Base-by-base conservation (phyloP, 2,113 vertebrate genomes). In the Plotosus lineatus region DNA sequence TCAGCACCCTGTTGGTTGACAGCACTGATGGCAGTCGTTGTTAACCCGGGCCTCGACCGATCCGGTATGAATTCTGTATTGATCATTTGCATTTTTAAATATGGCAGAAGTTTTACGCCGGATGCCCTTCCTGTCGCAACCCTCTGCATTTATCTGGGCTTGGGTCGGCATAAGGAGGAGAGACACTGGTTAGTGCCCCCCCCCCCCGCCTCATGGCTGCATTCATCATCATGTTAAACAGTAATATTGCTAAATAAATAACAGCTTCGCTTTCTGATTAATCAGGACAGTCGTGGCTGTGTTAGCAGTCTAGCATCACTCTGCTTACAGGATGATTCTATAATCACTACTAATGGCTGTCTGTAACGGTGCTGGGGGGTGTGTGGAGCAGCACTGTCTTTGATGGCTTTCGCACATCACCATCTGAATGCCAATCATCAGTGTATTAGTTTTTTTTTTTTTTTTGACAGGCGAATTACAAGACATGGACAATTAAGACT, bases 231-330 rank as follows among this genome's bases (percentile, higher is more conserved):
- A 42, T 42, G 82, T 55, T 42, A 77, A 68, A 83, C 58, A 66
- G 56, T 58, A 23, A 58, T 42, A 38, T 71, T 23, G 40, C 46
- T 73, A 79, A 79, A 79, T 58, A 66, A 58, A 71, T 84, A 53
- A 66, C 82, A 85, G n/a, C 66, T 71, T n/a, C 53, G 61, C 55
- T 28, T 80, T 78, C 65, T 63, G 33, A 42, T 79, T 19, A 73
- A 48, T 60, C 73, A 79, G 76, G 82, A 79, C 61, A 78, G 82
- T 78, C 65, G 77, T 60, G 53, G 36, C 65, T 72, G 61, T 46
- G 77, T 77, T 77, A 75, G 77, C 68, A 61, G 58, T 80, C 50
- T 55, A 50, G 60, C 61, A 72, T 14, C 28, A 26, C 79, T 26
- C 23, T 33, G 50, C 23, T 8, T n/a, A 15, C 23, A 55, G 53